Percentiles rank a stretch among this genome's conserved stretches.
Evolutionary conservation across 2,113 vertebrate genomes (phyloP).

Genomic region (Sula dactylatra): DNA sequence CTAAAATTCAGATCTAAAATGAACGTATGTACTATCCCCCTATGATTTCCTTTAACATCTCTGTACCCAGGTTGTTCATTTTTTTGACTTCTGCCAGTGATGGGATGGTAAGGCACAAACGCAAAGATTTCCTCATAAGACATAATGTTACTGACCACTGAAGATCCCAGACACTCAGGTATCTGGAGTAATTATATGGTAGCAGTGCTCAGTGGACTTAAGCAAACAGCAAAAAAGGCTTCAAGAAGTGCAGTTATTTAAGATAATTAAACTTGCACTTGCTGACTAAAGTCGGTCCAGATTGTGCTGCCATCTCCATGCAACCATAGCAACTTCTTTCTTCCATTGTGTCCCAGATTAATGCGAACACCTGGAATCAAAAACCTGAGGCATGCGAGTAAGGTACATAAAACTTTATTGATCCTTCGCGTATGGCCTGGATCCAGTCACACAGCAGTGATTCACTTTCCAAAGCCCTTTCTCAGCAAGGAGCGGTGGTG

Average conservation of each 20-base stretch:
- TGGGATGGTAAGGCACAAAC: not conserved
- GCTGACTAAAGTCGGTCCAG: not conserved
- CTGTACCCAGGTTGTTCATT: not conserved
- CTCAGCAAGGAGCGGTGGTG: constrained; percentile 10
- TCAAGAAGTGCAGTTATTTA: not conserved
- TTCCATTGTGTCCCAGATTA: constrained; percentile 37
- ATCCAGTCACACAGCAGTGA: constrained; percentile 28
- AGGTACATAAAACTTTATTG: constrained; percentile 47
- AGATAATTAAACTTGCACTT: not conserved
- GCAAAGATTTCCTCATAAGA: not conserved
- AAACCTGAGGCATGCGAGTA: not conserved
- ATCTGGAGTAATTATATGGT: not conserved
- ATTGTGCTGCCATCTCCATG: not conserved
- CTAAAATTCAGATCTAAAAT: not conserved
- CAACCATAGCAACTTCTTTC: constrained; percentile 29
- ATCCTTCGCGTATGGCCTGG: not conserved
- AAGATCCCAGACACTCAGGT: not conserved
- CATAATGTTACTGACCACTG: not conserved
- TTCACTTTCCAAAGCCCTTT: constrained; percentile 23
- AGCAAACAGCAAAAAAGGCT: not conserved
- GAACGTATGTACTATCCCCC: not conserved
- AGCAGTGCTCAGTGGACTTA: not conserved
- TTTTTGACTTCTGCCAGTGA: not conserved
- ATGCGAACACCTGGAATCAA: constrained; percentile 35
- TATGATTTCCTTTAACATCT: not conserved